phyloP scores from a whole-genome alignment of 1,140 invertebrate genomes.

The Sycophila sp. region DNA sequence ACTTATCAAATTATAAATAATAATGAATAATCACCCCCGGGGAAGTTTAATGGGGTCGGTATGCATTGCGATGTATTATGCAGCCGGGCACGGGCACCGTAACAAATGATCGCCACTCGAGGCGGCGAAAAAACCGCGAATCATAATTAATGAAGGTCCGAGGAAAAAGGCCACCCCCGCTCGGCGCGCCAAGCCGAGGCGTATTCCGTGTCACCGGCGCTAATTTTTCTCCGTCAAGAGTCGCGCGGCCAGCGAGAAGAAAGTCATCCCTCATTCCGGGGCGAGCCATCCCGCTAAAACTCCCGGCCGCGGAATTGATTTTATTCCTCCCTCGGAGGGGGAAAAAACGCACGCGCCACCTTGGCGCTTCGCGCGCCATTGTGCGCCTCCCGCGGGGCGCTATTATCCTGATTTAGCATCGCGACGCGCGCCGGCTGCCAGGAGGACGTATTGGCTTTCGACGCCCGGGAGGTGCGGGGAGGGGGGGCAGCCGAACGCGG shows the following conservation, averaged over 20 bases:
- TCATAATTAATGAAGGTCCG: constrained; percentile 5
- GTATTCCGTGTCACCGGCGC: not conserved
- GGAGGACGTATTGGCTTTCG: constrained; percentile 37
- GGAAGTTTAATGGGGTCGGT: no score
- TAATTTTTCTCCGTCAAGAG: constrained; percentile 27
- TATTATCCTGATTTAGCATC: constrained; percentile 61
- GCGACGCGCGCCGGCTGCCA: constrained; percentile 23
- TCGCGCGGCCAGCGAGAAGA: not conserved
- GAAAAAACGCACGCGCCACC: constrained; percentile 31
- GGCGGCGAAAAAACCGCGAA: not conserved
- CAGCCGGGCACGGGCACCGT: no score
- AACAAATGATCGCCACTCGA: not conserved
- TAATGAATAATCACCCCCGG: not conserved
- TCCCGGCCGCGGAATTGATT: not conserved
- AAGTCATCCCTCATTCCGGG: constrained; percentile 19
- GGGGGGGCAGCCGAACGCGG: not conserved
- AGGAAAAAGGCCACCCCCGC: no score
- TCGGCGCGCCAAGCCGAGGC: no score
- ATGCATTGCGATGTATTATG: no score
- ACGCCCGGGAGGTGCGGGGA: not conserved
- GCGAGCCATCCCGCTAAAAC: not conserved
- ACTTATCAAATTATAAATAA: no score
- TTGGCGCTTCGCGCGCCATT: constrained; percentile 27
- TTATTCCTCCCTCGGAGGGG: constrained; percentile 11
- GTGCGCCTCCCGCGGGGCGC: constrained; percentile 53